Conservation (phyloP, 2,888 invertebrate species). For the Xylota segnis region DNA sequence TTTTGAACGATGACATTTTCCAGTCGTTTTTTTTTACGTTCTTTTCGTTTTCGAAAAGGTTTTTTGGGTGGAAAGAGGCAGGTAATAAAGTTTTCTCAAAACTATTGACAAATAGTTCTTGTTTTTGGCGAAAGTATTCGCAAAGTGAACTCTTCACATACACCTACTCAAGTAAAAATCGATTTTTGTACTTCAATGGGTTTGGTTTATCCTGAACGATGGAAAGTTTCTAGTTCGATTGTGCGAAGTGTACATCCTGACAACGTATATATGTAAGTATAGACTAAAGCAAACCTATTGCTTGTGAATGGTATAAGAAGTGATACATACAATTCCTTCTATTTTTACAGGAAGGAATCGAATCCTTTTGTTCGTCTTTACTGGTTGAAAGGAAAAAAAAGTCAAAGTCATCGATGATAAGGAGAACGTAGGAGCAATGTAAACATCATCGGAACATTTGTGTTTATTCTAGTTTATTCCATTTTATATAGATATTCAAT, state of each 20-base stretch:
- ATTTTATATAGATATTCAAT: constrained; percentile 13
- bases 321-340: constrained; percentile 19
- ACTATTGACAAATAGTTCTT: constrained; percentile 32
- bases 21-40: no score
- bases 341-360: neutral
- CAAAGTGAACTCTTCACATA: constrained; percentile 1
- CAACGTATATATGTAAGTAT: neutral
- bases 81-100: constrained; percentile 15
- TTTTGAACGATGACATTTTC: constrained; percentile 56
- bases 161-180: constrained; percentile 28
- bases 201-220: constrained; percentile 7
- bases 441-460: constrained; percentile 35
- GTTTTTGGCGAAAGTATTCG: constrained; percentile 18
- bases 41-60: neutral
- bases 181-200: constrained; percentile 33
- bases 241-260: constrained; percentile 14
- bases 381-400: constrained; percentile 23
- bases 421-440: constrained; percentile 9
- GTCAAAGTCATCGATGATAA: neutral
- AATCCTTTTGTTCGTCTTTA: constrained; percentile 33
- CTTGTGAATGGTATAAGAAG: constrained; percentile 13
- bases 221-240: constrained; percentile 16
- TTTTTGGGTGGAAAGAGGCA: neutral
- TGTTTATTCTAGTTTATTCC: constrained; percentile 2
- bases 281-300: constrained; percentile 4